Conservation (phyloP, 2,888 invertebrate species). For the Apamea sordens region DNA sequence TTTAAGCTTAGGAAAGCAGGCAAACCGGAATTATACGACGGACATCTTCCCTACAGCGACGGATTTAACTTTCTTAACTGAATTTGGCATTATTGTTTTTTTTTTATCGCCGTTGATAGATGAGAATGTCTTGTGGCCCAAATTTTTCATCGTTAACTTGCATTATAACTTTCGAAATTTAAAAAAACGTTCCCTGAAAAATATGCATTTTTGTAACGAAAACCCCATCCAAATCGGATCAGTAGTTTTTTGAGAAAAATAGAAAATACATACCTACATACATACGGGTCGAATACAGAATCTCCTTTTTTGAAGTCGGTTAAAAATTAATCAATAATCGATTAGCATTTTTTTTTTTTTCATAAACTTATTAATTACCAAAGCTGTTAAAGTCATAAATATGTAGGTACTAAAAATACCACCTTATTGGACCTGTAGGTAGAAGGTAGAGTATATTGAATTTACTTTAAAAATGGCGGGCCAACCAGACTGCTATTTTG, state of each 20-base stretch:
- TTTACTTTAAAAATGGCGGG: background rate
- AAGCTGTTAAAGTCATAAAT: background rate
- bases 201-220: too few relatives aligned
- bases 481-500: conserved; percentile 1
- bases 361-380: background rate
- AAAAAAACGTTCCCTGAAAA: background rate
- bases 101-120: background rate
- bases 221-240: too few relatives aligned
- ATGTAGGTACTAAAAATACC: background rate
- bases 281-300: too few relatives aligned
- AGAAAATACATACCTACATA: too few relatives aligned
- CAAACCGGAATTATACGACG: conserved; percentile 37
- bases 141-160: background rate
- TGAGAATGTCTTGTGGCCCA: background rate
- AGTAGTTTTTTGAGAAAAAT: too few relatives aligned
- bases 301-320: too few relatives aligned
- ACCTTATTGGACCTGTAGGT: background rate
- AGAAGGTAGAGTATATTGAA: background rate
- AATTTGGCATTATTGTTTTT: background rate
- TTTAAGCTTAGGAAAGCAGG: conserved; percentile 36
- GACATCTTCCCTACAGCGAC: conserved; percentile 41
- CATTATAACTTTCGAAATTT: background rate
- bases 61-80: conserved; percentile 28
- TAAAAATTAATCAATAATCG: background rate
- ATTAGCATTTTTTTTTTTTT: background rate